Evolutionary conservation across 1,140 invertebrate species (phyloP).

Genomic region (Bactericera cockerelli): DNA sequence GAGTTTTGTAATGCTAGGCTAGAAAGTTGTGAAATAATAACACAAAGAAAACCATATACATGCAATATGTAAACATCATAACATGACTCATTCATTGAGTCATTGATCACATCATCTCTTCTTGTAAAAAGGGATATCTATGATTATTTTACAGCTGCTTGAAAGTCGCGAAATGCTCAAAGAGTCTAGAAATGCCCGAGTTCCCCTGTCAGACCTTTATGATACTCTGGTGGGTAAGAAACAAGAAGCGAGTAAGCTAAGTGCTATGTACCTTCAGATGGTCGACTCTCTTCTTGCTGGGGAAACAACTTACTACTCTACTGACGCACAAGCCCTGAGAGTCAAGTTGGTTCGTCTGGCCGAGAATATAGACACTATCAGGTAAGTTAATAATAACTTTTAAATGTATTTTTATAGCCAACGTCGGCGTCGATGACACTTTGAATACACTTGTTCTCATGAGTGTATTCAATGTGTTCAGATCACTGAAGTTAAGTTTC

Average conservation of each 20-base stretch:
- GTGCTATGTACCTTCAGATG: slow-evolving; percentile 77
- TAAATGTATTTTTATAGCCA: too few species aligned
- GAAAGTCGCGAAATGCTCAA: slow-evolving; percentile 63
- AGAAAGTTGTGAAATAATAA: too few species aligned
- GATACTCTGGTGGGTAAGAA: slow-evolving; percentile 59
- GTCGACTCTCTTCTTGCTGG: slow-evolving; percentile 55
- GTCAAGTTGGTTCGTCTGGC: slow-evolving; percentile 70
- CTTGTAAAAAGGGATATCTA: too few species aligned
- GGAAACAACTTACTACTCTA: slow-evolving; percentile 68
- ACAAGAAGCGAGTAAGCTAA: slow-evolving; percentile 54
- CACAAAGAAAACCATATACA: too few species aligned
- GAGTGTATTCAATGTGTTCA: too few species aligned
- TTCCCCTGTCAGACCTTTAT: slow-evolving; percentile 66
- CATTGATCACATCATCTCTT: too few species aligned
- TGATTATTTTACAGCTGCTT: slow-evolving; percentile 43
- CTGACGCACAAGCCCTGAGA: slow-evolving; percentile 65
- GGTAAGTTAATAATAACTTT: slow-evolving; percentile 30
- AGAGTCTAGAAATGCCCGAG: slow-evolving; percentile 59
- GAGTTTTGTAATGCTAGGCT: too few species aligned
- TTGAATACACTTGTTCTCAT: too few species aligned
- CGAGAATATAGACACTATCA: slow-evolving; percentile 65
- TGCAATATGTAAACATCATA: too few species aligned
- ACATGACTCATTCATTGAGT: too few species aligned
- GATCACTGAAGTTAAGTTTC: background rate
- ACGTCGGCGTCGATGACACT: too few species aligned